These are phyloP conservation scores for Stomorhina lunata DNA, from an alignment of 2,888 invertebrate species.

Conservation along the genomic window DNA sequence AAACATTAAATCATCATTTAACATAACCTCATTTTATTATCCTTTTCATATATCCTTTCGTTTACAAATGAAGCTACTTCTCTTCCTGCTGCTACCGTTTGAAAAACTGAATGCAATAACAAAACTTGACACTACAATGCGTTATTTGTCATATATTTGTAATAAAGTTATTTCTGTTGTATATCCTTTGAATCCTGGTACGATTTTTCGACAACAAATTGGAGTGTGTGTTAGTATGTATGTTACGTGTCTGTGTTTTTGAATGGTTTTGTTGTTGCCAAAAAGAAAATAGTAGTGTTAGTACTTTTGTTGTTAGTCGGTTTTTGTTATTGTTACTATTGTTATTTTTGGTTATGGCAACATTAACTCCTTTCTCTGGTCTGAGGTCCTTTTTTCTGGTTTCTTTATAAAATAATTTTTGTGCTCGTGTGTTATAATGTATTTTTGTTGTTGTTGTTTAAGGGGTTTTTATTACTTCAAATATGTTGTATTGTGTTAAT, in stretches of 20 bases:
- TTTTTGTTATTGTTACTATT: constrained; percentile 26
- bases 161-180: constrained; percentile 13
- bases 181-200: too few relatives aligned
- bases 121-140: constrained; percentile 35
- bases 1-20: constrained; percentile 46
- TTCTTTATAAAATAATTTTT: background rate
- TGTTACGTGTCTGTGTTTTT: background rate
- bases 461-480: constrained; percentile 57
- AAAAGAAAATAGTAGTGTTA: background rate
- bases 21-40: constrained; percentile 51
- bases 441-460: constrained; percentile 24
- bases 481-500: constrained; percentile 63
- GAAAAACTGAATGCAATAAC: constrained; percentile 19
- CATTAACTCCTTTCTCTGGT: constrained; percentile 43
- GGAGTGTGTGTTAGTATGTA: background rate
- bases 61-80: constrained; percentile 33
- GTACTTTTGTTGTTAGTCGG: background rate
- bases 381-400: background rate
- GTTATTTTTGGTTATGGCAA: constrained; percentile 41
- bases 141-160: constrained; percentile 44
- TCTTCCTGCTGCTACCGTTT: too few relatives aligned
- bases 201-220: too few relatives aligned
- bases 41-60: constrained; percentile 49
- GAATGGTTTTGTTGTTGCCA: background rate
- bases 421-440: constrained; percentile 27